Evolutionary conservation across 1,140 invertebrate species (phyloP).

Genomic region (Holotrichia oblita): DNA sequence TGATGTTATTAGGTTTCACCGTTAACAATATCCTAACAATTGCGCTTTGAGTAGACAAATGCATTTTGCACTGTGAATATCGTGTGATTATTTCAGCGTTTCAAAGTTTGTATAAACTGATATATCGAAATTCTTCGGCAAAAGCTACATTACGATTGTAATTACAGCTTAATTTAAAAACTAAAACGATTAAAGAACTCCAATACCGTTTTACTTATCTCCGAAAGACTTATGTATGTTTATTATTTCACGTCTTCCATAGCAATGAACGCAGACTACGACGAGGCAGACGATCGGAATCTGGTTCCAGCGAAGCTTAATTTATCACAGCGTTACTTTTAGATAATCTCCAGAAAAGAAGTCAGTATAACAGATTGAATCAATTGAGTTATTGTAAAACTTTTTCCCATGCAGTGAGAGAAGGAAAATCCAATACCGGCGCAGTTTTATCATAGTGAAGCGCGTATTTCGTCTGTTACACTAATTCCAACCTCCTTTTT

Average conservation of each 20-base stretch:
- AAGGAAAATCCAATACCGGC: constrained; percentile 7
- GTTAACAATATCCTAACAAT: no score
- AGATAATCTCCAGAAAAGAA: constrained; percentile 8
- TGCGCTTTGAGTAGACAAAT: no score
- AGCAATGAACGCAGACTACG: background rate
- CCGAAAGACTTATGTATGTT: constrained; percentile 3
- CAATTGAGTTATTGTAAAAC: constrained; percentile 21
- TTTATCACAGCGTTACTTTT: constrained; percentile 2
- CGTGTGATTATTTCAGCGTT: no score
- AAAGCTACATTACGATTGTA: background rate
- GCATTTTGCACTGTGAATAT: no score
- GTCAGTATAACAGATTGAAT: constrained; percentile 8
- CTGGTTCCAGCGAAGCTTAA: background rate
- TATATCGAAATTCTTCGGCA: no score
- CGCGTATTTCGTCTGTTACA: constrained; percentile 1
- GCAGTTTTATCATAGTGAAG: background rate
- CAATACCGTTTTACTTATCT: background rate
- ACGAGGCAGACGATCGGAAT: background rate
- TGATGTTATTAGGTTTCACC: no score
- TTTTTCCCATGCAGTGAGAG: background rate
- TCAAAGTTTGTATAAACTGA: no score
- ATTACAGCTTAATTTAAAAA: background rate
- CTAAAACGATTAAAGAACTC: background rate
- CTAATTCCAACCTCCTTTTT: background rate
- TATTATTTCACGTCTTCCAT: constrained; percentile 1